A percentile compares a stretch with the other conserved stretches of the same genome.
These are phyloP conservation scores for Pseudopleuronectes americanus DNA, from an alignment of 2,797 vertebrate genomes.

Conservation along the genomic window DNA sequence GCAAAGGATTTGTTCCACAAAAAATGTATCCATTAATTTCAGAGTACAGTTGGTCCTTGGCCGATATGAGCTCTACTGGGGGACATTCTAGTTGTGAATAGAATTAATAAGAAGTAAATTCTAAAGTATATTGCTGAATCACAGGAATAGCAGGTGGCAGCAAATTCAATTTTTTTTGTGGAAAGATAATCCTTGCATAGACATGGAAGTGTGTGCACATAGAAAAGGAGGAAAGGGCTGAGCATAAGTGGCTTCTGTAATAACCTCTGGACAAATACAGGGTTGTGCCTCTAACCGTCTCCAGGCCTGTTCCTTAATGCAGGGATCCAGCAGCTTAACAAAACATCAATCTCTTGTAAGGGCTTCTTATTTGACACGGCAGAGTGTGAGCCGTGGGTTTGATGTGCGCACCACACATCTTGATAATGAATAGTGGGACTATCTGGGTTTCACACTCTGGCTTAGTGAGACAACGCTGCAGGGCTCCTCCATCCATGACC, in stretches of 20 bases:
- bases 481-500: conserved; percentile 56
- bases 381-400: conserved; percentile 40
- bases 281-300: conserved; percentile 9
- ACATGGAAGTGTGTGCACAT: background rate
- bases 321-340: conserved; percentile 35
- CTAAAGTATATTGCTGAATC: conserved; percentile 4
- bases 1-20: too few species aligned
- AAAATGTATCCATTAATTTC: too few species aligned
- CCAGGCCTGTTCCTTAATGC: conserved; percentile 16
- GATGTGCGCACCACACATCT: conserved; percentile 61
- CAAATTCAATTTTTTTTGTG: background rate
- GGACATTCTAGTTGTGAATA: too few species aligned
- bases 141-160: background rate
- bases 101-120: background rate
- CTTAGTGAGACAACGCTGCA: conserved; percentile 59
- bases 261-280: conserved; percentile 36
- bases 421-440: conserved; percentile 68
- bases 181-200: background rate
- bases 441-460: conserved; percentile 61
- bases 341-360: conserved; percentile 57
- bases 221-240: background rate
- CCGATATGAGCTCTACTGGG: too few species aligned
- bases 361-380: conserved; percentile 46
- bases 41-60: too few species aligned
- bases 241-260: conserved; percentile 26